Conservation (phyloP, 2,113 vertebrate genomes). For the Solenodon paradoxus region DNA sequence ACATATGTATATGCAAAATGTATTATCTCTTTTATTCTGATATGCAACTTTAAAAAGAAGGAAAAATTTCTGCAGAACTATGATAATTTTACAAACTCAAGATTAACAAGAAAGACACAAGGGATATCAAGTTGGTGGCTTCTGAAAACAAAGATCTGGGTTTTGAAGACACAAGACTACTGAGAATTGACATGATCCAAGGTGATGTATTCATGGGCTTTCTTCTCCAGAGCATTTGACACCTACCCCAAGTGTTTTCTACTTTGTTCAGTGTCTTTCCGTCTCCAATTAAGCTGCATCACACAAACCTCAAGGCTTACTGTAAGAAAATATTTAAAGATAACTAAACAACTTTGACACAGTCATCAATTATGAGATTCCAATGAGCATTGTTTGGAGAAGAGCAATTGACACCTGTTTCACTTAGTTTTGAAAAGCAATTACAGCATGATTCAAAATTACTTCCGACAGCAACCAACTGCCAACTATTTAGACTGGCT, state of each 20-base stretch:
- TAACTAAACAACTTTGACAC: constrained; percentile 21
- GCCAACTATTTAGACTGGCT: constrained; percentile 70
- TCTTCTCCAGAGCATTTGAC: not conserved
- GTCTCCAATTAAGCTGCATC: not conserved
- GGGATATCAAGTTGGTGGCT: not conserved
- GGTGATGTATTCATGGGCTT: not conserved
- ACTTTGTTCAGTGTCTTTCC: not conserved
- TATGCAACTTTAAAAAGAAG: not conserved
- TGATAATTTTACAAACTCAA: not conserved
- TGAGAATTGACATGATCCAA: not conserved
- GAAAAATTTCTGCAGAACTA: not conserved
- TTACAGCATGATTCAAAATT: constrained; percentile 71
- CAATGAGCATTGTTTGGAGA: constrained; percentile 55
- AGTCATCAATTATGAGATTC: constrained; percentile 7
- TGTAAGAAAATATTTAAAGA: not conserved
- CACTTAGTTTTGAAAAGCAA: constrained; percentile 73
- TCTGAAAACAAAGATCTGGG: not conserved
- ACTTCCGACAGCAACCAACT: constrained; percentile 65
- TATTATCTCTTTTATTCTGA: not conserved
- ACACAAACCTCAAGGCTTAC: not conserved
- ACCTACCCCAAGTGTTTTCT: not conserved
- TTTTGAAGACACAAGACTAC: not conserved
- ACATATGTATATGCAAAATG: not conserved
- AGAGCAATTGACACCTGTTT: constrained; percentile 52
- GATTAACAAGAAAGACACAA: not conserved